A percentile compares a stretch with the other conserved stretches of the same genome.
Conservation (phyloP, 2,888 invertebrate species). For the Myopa testacea region DNA sequence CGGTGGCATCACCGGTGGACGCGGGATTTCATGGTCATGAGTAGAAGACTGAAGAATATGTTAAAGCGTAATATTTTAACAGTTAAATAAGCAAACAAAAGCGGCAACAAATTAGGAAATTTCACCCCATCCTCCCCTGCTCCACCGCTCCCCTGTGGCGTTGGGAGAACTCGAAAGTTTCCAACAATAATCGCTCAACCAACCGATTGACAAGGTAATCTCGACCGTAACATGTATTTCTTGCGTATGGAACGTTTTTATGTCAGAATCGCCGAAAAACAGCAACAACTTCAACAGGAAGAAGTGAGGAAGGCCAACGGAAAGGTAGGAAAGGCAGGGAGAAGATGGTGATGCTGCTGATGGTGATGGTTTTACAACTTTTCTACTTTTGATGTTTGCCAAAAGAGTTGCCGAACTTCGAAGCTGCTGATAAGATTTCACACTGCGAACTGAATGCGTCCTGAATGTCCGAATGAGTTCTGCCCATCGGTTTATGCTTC, state of each 20-base stretch:
- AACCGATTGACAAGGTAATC: conserved; percentile 62
- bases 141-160: background rate
- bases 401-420: conserved; percentile 41
- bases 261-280: background rate
- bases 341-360: background rate
- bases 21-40: conserved; percentile 3
- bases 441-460: background rate
- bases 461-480: conserved; percentile 2
- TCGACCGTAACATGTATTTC: conserved; percentile 57
- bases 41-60: background rate
- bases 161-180: background rate
- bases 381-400: conserved; percentile 28
- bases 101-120: background rate
- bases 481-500: background rate
- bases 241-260: background rate
- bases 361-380: background rate
- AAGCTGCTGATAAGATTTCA: conserved; percentile 45
- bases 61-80: conserved; percentile 14
- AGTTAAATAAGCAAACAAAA: conserved; percentile 17
- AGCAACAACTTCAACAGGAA: background rate
- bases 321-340: background rate
- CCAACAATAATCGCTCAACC: conserved; percentile 59
- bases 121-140: background rate
- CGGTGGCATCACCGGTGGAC: background rate
- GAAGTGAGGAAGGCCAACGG: background rate